Base-by-base conservation (phyloP, 2,888 invertebrate genomes). In the Pyralis farinalis region DNA sequence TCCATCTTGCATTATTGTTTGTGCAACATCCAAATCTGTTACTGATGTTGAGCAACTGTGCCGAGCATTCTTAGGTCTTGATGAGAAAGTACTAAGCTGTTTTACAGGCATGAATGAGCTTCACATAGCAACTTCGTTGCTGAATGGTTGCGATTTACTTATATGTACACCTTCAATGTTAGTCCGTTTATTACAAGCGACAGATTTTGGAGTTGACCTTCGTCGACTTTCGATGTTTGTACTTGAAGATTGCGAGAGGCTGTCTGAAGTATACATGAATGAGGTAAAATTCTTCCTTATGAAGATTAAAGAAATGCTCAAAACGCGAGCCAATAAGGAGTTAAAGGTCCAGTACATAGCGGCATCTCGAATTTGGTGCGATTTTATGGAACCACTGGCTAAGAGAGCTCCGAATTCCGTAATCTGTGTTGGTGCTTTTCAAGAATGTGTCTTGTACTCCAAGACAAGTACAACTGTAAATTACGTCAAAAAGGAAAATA, bases 371-470 rank as follows among this genome's bases (percentile, higher is more conserved):
- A 79, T 90, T 34, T 96, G 95, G 95, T 92, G 91, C 22, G 63
- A 79, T 9, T 70, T 85, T 7, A 75, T 95, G 55, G 83, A 90
- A 34, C 73, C 85, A 0, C 81, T 95, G 16, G 82, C 91, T 0
- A 82, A 79, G 29, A 83, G 78, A 32, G 87, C 93, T 9, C 80
- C 88, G 0, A 89, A 92, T 56, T 92, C 94, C 0, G 80, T 93
- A 0, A 75, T 95, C 3, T 92, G 93, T 41, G 93, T 96, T 40
- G 91, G 93, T 0, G 93, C 94, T 12, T 92, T 92, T 53, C 89
- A 94, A 51, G 96, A 96, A 76, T 94, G 94, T 34, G 92, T 94
- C 0, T 77, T 95, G 8, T 96, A 94, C 73, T 93, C 92, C 53
- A 90, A 67, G 77, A 90, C 49, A 44, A 80, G 61, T n/a, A 82